phyloP scores from a whole-genome alignment of 2,113 vertebrate genomes.

The Enhydra lutris region DNA sequence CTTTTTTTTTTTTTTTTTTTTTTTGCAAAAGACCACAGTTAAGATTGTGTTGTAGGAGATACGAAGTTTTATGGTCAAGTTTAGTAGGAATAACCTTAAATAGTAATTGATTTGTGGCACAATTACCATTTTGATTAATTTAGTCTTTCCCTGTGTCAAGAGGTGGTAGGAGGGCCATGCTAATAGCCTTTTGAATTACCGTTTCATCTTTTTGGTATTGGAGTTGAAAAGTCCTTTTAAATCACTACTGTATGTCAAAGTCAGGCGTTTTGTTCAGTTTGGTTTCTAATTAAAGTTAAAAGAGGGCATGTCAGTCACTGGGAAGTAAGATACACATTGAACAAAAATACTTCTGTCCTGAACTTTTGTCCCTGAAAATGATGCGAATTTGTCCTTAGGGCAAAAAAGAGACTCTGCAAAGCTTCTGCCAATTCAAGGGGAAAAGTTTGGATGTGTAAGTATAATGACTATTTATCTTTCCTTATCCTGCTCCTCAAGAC shows the following conservation, averaged over 20 bases:
- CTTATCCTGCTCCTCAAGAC: background rate
- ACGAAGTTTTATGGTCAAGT: background rate
- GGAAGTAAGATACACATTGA: background rate
- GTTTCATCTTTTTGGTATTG: background rate
- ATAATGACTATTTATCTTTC: background rate
- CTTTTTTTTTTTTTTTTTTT: background rate
- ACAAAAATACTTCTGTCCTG: slow-evolving; percentile 25
- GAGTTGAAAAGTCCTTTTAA: slow-evolving; percentile 12
- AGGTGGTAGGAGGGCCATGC: background rate
- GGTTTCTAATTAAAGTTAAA: slow-evolving; percentile 66
- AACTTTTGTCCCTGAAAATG: slow-evolving; percentile 3
- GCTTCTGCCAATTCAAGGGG: background rate
- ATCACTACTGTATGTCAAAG: slow-evolving; percentile 1
- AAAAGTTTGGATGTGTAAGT: background rate
- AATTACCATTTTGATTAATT: slow-evolving; percentile 54
- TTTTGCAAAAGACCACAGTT: background rate
- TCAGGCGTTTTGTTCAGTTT: slow-evolving; percentile 64
- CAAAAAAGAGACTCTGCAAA: background rate
- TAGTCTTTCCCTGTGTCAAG: background rate
- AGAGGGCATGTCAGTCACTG: background rate
- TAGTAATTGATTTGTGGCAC: slow-evolving; percentile 31
- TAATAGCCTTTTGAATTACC: slow-evolving; percentile 49
- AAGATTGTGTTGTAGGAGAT: background rate
- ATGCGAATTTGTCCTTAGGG: slow-evolving; percentile 19
- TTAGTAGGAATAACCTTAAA: background rate